Base-by-base conservation (phyloP, 2,888 invertebrate species). In the Rhorus exstirpatorius region DNA sequence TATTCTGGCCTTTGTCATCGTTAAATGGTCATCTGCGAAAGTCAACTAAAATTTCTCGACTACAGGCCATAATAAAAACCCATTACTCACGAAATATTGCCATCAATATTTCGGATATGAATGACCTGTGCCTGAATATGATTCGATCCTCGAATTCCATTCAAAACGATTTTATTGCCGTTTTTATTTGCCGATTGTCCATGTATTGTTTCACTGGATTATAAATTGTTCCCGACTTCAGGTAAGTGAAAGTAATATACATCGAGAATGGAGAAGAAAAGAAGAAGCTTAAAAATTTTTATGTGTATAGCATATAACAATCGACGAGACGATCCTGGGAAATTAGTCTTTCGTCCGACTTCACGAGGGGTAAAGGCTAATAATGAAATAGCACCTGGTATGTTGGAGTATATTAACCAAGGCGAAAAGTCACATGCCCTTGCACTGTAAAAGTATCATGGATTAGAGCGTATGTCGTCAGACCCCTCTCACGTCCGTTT, bases 311-410 rank as follows among this genome's bases (percentile, higher is more conserved):
- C n/a, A 26, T 1, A 12, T 17, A 14, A 38, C 21, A 60, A 68
- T 24, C 24, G 53, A 31, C 31, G 21, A 3, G 14, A 35, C 12
- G 1, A n/a, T 41, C 51, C 70, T 65, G 55, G 65, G 63, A 49
- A 79, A 67, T 53, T 21, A 60, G 21, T 41, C 53, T 55, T 44
- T 35, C 26, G 49, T 12, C 38, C 17, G 51, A 24, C 21, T n/a
- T 35, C 31, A 53, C 61, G 55, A 12, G 17, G 46, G 58, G n/a
- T n/a, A n/a, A 2, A 31, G 55, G 55, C 58, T 58, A 63, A 63
- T 71, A 51, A 65, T 49, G 38, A 70, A 71, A 76, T 68, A 70
- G 61, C 67, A 78, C 17, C 61, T 53, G 60, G 67, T 41, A 77
- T 55, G 60, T 51, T 44, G n/a, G n/a, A 41, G 49, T 51, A 38